Evolutionary conservation across 2,113 vertebrate species (phyloP).

Genomic region (Pseudolaguvia tuberculata): DNA sequence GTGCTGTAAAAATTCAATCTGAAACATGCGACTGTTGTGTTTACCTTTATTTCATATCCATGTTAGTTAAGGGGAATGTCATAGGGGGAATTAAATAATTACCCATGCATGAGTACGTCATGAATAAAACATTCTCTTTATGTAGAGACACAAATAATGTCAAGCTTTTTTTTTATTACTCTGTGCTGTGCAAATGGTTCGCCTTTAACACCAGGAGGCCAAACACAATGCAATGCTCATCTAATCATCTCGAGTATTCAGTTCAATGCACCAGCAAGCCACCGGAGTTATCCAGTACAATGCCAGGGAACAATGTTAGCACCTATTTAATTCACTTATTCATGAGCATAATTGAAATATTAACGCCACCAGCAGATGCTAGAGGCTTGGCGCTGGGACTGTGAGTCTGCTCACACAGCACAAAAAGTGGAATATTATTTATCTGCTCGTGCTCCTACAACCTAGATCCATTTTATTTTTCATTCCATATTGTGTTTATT

Average conservation of each 20-base stretch:
- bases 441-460: slow-evolving; percentile 15
- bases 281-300: slow-evolving; percentile 27
- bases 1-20: background rate
- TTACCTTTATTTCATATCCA: background rate
- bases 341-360: slow-evolving; percentile 69
- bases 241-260: background rate
- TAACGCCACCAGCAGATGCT: slow-evolving; percentile 55
- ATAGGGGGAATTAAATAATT: background rate
- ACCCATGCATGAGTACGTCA: background rate
- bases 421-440: slow-evolving; percentile 55
- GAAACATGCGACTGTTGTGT: background rate
- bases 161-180: background rate
- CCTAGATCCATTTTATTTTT: slow-evolving; percentile 30
- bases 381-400: slow-evolving; percentile 49
- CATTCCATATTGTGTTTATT: slow-evolving; percentile 27
- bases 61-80: background rate
- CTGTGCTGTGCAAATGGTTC: background rate
- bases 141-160: background rate
- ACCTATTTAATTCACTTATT: slow-evolving; percentile 62
- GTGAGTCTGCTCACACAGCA: slow-evolving; percentile 33
- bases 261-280: slow-evolving; percentile 16
- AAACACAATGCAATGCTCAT: background rate
- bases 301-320: slow-evolving; percentile 53
- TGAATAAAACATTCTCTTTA: background rate
- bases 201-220: background rate